Conservation (phyloP, 1,140 invertebrate genomes). For the Calycopis cecrops region DNA sequence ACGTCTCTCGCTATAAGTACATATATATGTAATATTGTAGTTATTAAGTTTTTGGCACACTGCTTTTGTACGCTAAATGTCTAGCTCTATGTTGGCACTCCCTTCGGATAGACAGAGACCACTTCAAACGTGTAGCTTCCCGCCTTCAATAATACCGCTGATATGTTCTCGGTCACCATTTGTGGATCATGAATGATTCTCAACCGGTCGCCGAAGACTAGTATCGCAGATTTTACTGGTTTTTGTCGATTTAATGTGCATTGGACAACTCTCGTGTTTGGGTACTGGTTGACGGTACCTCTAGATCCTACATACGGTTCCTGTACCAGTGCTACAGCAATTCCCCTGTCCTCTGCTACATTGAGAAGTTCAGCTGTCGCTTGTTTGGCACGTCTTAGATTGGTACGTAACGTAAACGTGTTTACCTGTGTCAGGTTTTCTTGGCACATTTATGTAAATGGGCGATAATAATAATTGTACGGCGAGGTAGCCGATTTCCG, state of each 20-base stretch:
- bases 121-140: neutral
- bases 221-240: too few relatives aligned
- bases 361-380: constrained; percentile 27
- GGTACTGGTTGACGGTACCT: constrained; percentile 20
- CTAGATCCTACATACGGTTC: constrained; percentile 30
- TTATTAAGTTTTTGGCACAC: constrained; percentile 14
- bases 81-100: constrained; percentile 20
- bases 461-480: too few relatives aligned
- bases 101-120: constrained; percentile 29
- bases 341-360: constrained; percentile 5
- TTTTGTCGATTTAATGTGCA: too few relatives aligned
- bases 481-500: too few relatives aligned
- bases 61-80: constrained; percentile 7
- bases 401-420: too few relatives aligned
- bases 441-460: too few relatives aligned
- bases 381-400: constrained; percentile 25
- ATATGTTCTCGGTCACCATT: constrained; percentile 28
- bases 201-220: too few relatives aligned
- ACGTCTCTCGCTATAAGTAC: constrained; percentile 34
- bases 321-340: constrained; percentile 19
- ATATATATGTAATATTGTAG: too few relatives aligned
- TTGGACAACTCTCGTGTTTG: constrained; percentile 29
- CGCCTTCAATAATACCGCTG: constrained; percentile 17
- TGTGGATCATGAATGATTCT: constrained; percentile 30
- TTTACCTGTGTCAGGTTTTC: too few relatives aligned